Conservation (phyloP, 2,888 invertebrate genomes). For the Leptinotarsa juncta region DNA sequence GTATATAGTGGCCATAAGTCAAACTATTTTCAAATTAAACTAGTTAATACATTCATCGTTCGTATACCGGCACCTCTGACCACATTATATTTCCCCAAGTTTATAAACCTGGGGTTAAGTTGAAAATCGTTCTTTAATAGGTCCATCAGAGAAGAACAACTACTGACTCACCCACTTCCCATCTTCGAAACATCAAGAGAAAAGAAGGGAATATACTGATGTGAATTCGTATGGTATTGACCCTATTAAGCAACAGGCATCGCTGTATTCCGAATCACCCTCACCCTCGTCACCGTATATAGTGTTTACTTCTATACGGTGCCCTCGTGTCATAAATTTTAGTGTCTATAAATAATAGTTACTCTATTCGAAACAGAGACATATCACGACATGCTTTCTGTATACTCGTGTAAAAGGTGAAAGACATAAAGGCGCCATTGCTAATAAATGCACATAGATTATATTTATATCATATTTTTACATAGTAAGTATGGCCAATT, state of each 20-base stretch:
- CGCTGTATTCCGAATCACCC: slow-evolving; percentile 2
- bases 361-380: slow-evolving; percentile 6
- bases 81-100: not conserved
- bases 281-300: not conserved
- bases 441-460: too few relatives aligned
- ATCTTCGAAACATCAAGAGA: not conserved
- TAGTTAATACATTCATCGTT: too few relatives aligned
- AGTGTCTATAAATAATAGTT: not conserved
- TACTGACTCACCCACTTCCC: too few relatives aligned
- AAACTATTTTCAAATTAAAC: too few relatives aligned
- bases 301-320: too few relatives aligned
- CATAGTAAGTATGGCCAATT: too few relatives aligned
- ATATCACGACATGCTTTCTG: slow-evolving; percentile 4
- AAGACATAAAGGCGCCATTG: not conserved
- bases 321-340: not conserved
- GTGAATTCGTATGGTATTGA: not conserved
- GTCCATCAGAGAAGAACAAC: too few relatives aligned
- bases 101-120: too few relatives aligned
- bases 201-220: not conserved
- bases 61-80: too few relatives aligned
- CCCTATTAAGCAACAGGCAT: not conserved
- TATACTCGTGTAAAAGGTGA: not conserved
- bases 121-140: too few relatives aligned
- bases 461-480: too few relatives aligned
- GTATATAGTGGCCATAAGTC: too few relatives aligned